Evolutionary conservation across 2,113 vertebrate species (phyloP).

Genomic region (Callospermophilus lateralis): DNA sequence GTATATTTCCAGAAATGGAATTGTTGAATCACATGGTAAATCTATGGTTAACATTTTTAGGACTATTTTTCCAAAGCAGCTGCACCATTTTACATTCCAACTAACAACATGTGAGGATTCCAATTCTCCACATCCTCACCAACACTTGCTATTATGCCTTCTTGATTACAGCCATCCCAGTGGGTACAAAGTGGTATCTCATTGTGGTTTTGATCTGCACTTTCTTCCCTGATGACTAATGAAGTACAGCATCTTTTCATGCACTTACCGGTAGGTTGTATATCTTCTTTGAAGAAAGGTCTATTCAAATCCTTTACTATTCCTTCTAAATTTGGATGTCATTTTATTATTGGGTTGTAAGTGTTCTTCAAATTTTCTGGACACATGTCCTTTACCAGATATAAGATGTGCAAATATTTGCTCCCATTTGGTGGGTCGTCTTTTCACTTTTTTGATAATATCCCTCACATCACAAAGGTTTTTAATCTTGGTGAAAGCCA

Average conservation of each 20-base stretch:
- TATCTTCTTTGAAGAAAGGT: not conserved
- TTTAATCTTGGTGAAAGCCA: constrained; percentile 14
- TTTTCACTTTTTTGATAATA: not conserved
- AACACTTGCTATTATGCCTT: not conserved
- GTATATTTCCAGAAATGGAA: not conserved
- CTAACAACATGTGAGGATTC: not conserved
- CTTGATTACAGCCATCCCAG: not conserved
- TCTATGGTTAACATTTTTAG: not conserved
- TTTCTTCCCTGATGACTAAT: not conserved
- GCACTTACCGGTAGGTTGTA: not conserved
- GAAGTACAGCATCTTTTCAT: not conserved
- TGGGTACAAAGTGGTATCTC: not conserved
- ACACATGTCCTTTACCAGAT: not conserved
- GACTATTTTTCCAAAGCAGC: not conserved
- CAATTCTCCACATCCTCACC: not conserved
- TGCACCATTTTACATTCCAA: not conserved
- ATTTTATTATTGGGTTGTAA: not conserved
- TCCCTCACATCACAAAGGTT: not conserved
- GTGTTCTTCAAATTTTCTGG: not conserved
- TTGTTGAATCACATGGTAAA: not conserved
- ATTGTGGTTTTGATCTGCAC: not conserved
- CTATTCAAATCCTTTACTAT: not conserved
- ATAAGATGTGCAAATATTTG: not conserved
- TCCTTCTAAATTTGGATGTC: not conserved
- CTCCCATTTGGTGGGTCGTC: not conserved